Percentiles rank a stretch among this genome's conserved stretches.
These are phyloP conservation scores for Drosophila sechellia DNA, from an alignment of 1,140 invertebrate species.

Conservation along the genomic window DNA sequence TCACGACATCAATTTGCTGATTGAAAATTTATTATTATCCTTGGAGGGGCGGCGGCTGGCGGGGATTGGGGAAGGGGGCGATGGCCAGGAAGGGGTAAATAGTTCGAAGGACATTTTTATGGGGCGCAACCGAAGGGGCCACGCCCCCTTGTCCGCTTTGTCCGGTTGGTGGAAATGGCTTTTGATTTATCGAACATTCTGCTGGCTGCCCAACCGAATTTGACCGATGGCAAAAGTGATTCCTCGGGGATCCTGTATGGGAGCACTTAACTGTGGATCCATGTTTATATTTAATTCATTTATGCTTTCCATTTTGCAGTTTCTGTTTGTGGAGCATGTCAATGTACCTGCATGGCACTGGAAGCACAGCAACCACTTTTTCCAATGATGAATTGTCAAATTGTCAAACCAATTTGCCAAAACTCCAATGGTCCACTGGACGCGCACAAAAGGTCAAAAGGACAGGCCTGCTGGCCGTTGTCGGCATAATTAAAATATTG, in stretches of 20 bases:
- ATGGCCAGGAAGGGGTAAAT: conserved; percentile 29
- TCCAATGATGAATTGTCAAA: background rate
- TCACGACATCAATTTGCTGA: conserved; percentile 78
- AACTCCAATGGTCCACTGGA: conserved; percentile 20
- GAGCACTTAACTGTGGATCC: too few relatives aligned
- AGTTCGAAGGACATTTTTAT: conserved; percentile 32
- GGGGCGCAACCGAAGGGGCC: conserved; percentile 20
- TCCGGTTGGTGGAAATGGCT: conserved; percentile 38
- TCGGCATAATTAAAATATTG: conserved; percentile 74
- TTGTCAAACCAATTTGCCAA: conserved; percentile 52
- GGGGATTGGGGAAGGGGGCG: too few relatives aligned
- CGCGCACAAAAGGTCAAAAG: conserved; percentile 25
- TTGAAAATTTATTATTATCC: conserved; percentile 76
- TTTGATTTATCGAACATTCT: conserved; percentile 66
- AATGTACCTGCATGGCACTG: too few relatives aligned
- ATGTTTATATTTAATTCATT: too few relatives aligned
- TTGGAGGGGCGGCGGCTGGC: background rate
- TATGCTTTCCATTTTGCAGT: too few relatives aligned
- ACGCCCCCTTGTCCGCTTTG: conserved; percentile 40
- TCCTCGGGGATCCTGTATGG: background rate
- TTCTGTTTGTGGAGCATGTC: too few relatives aligned
- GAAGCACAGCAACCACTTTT: too few relatives aligned
- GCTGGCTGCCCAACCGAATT: conserved; percentile 30
- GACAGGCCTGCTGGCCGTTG: conserved; percentile 28
- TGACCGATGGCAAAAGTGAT: conserved; percentile 16